phyloP scores from a whole-genome alignment of 2,888 invertebrate genomes.

The Cotesia congregata region DNA sequence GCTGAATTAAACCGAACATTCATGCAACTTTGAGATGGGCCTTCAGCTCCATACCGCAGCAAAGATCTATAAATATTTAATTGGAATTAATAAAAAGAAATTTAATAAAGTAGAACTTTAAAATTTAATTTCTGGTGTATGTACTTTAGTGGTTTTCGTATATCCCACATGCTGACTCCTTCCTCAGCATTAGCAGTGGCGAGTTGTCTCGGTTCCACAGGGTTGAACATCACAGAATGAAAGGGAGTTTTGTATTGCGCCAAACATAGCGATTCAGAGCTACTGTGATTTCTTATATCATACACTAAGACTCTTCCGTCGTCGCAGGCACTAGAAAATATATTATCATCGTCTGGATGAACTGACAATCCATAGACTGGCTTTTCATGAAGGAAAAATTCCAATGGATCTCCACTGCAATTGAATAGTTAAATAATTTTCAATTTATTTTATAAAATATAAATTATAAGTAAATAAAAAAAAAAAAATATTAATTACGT shows the following conservation, averaged over 20 bases:
- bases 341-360: conserved; percentile 86
- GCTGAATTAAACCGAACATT: conserved; percentile 89
- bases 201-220: conserved; percentile 82
- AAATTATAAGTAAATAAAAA: conserved; percentile 3
- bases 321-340: conserved; percentile 92
- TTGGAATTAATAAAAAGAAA: conserved; percentile 21
- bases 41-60: conserved; percentile 78
- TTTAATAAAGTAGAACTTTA: not conserved
- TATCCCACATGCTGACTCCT: conserved; percentile 92
- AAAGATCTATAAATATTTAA: conserved; percentile 73
- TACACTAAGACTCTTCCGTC: conserved; percentile 90
- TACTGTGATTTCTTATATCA: conserved; percentile 78
- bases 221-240: conserved; percentile 96
- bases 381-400: conserved; percentile 87
- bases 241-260: conserved; percentile 84
- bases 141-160: conserved; percentile 86
- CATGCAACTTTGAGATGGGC: conserved; percentile 83
- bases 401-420: conserved; percentile 75
- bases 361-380: conserved; percentile 92
- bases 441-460: not conserved
- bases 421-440: not conserved
- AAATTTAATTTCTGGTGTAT: conserved; percentile 55
- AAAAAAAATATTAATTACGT: conserved; percentile 74
- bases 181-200: conserved; percentile 93
- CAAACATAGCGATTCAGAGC: conserved; percentile 76